A percentile compares a stretch with the other conserved stretches of the same genome.
These are phyloP conservation scores for Sylvicola fuscatus DNA, from an alignment of 2,888 invertebrate species.

Conservation along the genomic window DNA sequence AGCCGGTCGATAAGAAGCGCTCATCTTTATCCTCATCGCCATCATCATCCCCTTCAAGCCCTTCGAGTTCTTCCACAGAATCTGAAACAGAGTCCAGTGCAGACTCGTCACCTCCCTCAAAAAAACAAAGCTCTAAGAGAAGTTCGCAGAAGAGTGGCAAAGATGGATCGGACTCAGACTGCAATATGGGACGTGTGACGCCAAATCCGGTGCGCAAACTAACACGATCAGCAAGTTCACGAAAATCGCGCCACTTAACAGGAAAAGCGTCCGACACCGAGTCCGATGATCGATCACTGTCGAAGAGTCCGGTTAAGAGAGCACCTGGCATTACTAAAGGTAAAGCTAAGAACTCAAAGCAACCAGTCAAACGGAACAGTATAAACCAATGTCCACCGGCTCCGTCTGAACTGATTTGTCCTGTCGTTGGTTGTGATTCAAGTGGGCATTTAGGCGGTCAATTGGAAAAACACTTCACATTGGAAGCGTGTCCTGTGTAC, in stretches of 20 bases:
- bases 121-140: conserved; percentile 7
- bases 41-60: conserved; percentile 3
- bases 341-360: conserved; percentile 24
- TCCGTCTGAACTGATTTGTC: conserved; percentile 53
- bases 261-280: conserved; percentile 23
- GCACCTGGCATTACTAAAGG: conserved; percentile 26
- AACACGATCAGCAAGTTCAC: conserved; percentile 45
- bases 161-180: conserved; percentile 30
- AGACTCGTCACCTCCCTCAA: conserved; percentile 11
- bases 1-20: too few species aligned
- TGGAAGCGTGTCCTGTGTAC: conserved; percentile 80
- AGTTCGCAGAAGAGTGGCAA: conserved; percentile 15
- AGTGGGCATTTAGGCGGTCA: conserved; percentile 70
- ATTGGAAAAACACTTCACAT: conserved; percentile 62
- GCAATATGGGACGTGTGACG: conserved; percentile 5
- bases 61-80: conserved; percentile 13
- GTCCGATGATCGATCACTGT: conserved; percentile 26
- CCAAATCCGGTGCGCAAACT: conserved; percentile 31
- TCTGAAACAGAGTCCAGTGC: conserved; percentile 18
- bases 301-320: conserved; percentile 43
- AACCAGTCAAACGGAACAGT: conserved; percentile 7
- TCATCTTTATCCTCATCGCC: background rate
- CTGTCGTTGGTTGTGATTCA: conserved; percentile 76
- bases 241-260: conserved; percentile 41
- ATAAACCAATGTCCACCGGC: conserved; percentile 8